These are phyloP conservation scores for Odontamblyopus lacepedii DNA, from an alignment of 2,797 vertebrate species.

Conservation along the genomic window DNA sequence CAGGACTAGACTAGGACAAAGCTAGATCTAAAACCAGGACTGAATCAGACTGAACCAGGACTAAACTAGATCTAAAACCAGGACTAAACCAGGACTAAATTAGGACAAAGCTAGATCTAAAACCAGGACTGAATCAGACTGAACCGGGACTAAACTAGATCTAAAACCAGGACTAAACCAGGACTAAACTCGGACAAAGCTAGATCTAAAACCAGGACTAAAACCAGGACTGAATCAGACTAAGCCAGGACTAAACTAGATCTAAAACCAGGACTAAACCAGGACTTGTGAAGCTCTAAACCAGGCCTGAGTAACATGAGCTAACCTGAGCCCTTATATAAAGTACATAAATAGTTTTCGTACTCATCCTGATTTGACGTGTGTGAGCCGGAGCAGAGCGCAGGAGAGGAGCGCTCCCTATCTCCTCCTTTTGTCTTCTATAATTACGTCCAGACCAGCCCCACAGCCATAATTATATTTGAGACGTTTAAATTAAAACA, in stretches of 20 bases:
- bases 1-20: not conserved
- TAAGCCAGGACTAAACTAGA: not conserved
- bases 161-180: not conserved
- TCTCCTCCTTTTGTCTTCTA: conserved; percentile 26
- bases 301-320: no score
- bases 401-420: conserved; percentile 1
- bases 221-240: not conserved
- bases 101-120: no score
- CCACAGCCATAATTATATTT: not conserved
- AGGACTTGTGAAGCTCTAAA: not conserved
- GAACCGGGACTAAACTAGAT: not conserved
- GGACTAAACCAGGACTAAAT: no score
- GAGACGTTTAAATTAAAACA: conserved; percentile 1
- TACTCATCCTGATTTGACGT: no score
- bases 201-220: not conserved
- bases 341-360: no score
- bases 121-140: not conserved
- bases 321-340: no score
- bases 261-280: not conserved
- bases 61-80: not conserved
- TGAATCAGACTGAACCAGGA: no score
- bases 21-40: not conserved
- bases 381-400: not conserved
- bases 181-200: not conserved
- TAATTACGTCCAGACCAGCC: conserved; percentile 26